Percentiles rank a stretch among this genome's conserved stretches.
Evolutionary conservation across 2,113 vertebrate genomes (phyloP).

Genomic region (Cyanoramphus novaezelandiae): DNA sequence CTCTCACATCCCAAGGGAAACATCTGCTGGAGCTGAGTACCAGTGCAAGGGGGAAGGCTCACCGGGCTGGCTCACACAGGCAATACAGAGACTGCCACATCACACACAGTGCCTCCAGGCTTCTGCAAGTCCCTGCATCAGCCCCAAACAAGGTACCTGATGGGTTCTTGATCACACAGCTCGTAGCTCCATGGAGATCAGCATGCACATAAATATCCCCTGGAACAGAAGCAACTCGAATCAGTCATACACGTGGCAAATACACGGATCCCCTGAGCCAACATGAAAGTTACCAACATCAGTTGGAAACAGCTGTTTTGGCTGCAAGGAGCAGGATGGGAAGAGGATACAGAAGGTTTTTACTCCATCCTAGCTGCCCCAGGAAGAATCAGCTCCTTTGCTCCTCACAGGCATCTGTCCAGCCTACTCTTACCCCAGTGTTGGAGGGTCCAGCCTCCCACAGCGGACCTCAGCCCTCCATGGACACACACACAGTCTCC

Average conservation of each 20-base stretch:
- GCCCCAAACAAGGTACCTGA: slow-evolving; percentile 77
- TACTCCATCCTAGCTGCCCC: neutral
- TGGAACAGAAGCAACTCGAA: slow-evolving; percentile 22
- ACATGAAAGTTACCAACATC: fast-evolving
- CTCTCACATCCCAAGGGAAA: neutral
- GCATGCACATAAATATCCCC: slow-evolving; percentile 96
- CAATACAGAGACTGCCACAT: neutral
- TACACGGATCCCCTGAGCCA: neutral
- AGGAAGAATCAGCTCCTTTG: neutral
- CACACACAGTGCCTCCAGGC: neutral
- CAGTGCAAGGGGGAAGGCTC: neutral
- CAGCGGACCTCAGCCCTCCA: neutral
- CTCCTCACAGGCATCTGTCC: neutral
- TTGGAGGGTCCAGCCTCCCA: neutral
- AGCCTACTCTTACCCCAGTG: neutral
- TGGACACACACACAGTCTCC: neutral
- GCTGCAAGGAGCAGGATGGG: neutral
- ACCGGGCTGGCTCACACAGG: neutral
- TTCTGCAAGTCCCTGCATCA: neutral
- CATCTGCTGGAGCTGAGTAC: neutral
- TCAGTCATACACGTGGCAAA: neutral
- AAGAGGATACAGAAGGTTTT: neutral
- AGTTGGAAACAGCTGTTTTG: neutral
- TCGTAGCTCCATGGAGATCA: slow-evolving; percentile 95
- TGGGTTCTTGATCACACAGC: slow-evolving; percentile 95